Evolutionary conservation across 2,113 vertebrate genomes (phyloP), one percentile per base, ranked within the genome.

Genomic region (Trichomycterus rosablanca): DNA sequence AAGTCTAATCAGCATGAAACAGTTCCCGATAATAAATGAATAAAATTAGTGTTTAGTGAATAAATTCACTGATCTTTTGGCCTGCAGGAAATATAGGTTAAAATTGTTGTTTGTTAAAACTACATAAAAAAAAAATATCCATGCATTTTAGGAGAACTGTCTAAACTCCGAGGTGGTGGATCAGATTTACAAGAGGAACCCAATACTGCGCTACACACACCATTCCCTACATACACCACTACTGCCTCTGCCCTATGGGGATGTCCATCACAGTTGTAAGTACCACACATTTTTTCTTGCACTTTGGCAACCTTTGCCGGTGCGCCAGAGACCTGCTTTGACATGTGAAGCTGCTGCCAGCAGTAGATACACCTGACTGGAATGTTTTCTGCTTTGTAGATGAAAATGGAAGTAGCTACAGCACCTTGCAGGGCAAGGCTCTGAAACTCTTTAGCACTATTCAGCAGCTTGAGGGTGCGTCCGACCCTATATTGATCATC

Each of bases 111-210:
- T n/a, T n/a, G n/a, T n/a, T n/a, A n/a, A n/a, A n/a, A n/a, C n/a
- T n/a, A n/a, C n/a, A n/a, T n/a, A n/a, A n/a, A n/a, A n/a, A n/a
- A n/a, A n/a, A n/a, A n/a, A n/a, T n/a, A n/a, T n/a, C n/a, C n/a
- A n/a, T n/a, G n/a, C n/a, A n/a, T n/a, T 68, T 50, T 70, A 99
- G 96, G 96, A 99, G 83, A 99, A 99, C 83, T 94, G 91, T 74
- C 81, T 97, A 72, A 99, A 97, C 76, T 58, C 74, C 0, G 96
- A 98, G 10, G 94, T 99, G 46, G 92, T 98, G 68, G 94, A 97
- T 70, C 96, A 99, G 85, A 93, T 98, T 69, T 97, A 93, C 76
- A 94, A 88, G 76, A 89, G 95, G 76, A 99, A 99, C 78, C 96
- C 96, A 14, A 97, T 99, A 74, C 90, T 99, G 0, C 93, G 96